Base-by-base conservation (phyloP, 2,113 vertebrate species). In the Chaetodon trifascialis region DNA sequence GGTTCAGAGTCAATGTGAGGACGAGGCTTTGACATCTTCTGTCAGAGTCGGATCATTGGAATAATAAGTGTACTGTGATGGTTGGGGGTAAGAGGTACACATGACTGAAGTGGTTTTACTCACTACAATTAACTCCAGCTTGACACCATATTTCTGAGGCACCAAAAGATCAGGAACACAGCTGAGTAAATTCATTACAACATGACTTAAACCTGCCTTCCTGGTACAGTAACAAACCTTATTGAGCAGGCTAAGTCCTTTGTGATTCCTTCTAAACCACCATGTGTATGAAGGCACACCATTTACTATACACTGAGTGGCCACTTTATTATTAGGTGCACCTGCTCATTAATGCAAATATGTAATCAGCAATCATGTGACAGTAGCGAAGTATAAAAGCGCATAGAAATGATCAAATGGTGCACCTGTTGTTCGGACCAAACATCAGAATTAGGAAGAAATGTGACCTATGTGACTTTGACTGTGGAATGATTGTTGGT, bases 1-100 rank as follows among this genome's bases (percentile, higher is more conserved):
- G 11, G 15, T 66, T 67, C 38, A 40, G 54, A 73, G 74, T 79
- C 65, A 51, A 58, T 19, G 55, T 67, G 70, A 69, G 38, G 7
- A 70, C 49, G 54, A 25, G 44, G 19, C 60, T 69, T 77, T 68
- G 36, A 75, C 21, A 15, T 59, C 25, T 76, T 79, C 5, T 36
- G 38, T 54, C 44, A 62, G 40, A 52, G 56, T 44, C 52, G 66
- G 51, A 80, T 10, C 30, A 56, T 7, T 60, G 56, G 73, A 52
- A 67, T 47, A 55, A 38, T 59, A 42, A 49, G 30, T 38, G 36
- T 40, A 10, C 47, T 60, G 59, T 70, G 40, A 82, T 64, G 67
- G 60, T 16, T 64, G 54, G 30, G 10, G 55, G 16, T 2, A 30
- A 7, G 30, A 70, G 15, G 38, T 56, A 21, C 49, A 23, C 11